Evolutionary conservation across 2,888 invertebrate species (phyloP).

Genomic region (Drosophila mercatorum): DNA sequence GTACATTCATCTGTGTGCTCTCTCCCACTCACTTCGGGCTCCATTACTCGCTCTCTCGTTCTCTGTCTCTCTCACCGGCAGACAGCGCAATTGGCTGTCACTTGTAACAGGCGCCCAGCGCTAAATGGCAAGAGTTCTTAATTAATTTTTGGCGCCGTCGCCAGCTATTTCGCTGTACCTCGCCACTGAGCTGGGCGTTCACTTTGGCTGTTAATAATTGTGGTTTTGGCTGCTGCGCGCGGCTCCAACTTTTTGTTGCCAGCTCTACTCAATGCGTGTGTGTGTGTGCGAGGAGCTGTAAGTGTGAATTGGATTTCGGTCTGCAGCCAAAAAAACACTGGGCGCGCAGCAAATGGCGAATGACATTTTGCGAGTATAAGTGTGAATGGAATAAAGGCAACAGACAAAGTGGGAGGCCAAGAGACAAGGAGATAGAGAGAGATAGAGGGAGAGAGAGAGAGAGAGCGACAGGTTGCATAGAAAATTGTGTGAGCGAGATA

Average conservation of each 20-base stretch:
- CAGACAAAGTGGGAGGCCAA: background rate
- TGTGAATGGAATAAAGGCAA: constrained; percentile 22
- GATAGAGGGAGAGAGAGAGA: background rate
- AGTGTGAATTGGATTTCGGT: constrained; percentile 60
- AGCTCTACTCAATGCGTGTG: constrained; percentile 10
- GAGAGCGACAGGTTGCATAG: background rate
- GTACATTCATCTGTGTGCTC: background rate
- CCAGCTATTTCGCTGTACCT: background rate
- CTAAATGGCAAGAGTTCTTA: constrained; percentile 60
- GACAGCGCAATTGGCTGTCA: constrained; percentile 64
- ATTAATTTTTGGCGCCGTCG: constrained; percentile 70
- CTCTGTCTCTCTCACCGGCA: constrained; percentile 48
- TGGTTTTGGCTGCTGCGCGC: constrained; percentile 45
- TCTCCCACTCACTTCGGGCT: constrained; percentile 12
- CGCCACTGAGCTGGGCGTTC: constrained; percentile 13
- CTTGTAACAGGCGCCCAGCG: constrained; percentile 75
- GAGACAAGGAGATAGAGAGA: background rate
- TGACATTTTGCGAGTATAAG: constrained; percentile 29
- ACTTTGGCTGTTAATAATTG: constrained; percentile 44
- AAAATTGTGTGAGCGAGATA: background rate
- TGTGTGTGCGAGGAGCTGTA: constrained; percentile 49
- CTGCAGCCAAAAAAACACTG: constrained; percentile 61
- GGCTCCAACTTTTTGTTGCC: constrained; percentile 55
- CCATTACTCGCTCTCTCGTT: constrained; percentile 6
- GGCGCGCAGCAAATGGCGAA: constrained; percentile 57